Conservation (phyloP, 1,140 invertebrate genomes). For the Apis cerana region DNA sequence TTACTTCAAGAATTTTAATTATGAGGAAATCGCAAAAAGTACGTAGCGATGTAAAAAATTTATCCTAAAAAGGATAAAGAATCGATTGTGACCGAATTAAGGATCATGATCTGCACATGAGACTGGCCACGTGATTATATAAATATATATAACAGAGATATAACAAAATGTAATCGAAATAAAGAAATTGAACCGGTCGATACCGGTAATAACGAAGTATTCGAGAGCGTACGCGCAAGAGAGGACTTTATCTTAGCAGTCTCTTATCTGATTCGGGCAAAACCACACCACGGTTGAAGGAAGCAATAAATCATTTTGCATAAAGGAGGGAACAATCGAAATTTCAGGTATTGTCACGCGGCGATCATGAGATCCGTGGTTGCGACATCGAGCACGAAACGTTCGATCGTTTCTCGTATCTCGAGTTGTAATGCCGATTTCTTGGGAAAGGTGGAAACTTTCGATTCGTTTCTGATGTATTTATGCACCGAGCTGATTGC, state of each 20-base stretch:
- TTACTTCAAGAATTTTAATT: too few relatives aligned
- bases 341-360: slow-evolving; percentile 12
- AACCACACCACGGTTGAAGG: too few relatives aligned
- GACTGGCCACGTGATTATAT: too few relatives aligned
- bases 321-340: slow-evolving; percentile 7
- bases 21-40: too few relatives aligned
- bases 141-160: too few relatives aligned
- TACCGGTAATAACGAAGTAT: background rate
- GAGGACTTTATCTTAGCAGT: slow-evolving; percentile 23
- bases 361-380: slow-evolving; percentile 5
- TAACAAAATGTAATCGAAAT: background rate
- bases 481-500: background rate
- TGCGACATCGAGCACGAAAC: slow-evolving; percentile 1
- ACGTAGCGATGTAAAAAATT: too few relatives aligned
- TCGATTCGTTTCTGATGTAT: background rate
- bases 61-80: too few relatives aligned
- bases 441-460: background rate
- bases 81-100: too few relatives aligned
- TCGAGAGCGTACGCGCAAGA: too few relatives aligned
- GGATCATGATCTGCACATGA: too few relatives aligned
- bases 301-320: slow-evolving; percentile 31
- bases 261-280: slow-evolving; percentile 31
- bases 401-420: slow-evolving; percentile 9
- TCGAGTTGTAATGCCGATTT: background rate
- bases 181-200: background rate